These are phyloP conservation scores for Oostethus manadensis DNA, from an alignment of 2,113 vertebrate species.

Conservation along the genomic window DNA sequence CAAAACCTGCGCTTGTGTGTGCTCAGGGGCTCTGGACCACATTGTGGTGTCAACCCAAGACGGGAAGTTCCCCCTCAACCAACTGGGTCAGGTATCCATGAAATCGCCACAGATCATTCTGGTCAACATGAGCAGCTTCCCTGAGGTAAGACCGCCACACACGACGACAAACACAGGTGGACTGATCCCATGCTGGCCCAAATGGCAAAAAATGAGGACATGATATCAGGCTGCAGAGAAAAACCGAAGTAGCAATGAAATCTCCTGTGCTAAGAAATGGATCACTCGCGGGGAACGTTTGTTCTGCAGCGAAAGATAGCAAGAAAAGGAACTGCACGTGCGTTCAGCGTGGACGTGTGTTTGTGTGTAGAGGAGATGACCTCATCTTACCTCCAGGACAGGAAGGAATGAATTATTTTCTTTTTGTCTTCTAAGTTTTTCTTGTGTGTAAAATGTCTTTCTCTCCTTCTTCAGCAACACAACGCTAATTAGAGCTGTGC, in stretches of 20 bases:
- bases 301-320: conserved; percentile 63
- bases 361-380: conserved; percentile 70
- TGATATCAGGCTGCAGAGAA: conserved; percentile 24
- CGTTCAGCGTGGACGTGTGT: conserved; percentile 15
- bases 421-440: conserved; percentile 9
- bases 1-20: conserved; percentile 14
- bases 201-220: not conserved
- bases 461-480: conserved; percentile 37
- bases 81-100: conserved; percentile 92
- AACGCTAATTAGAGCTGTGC: conserved; percentile 38
- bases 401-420: conserved; percentile 65
- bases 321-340: conserved; percentile 27
- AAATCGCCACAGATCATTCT: conserved; percentile 87
- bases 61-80: conserved; percentile 91
- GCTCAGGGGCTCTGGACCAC: conserved; percentile 89
- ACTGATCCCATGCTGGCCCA: conserved; percentile 7
- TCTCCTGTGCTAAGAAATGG: conserved; percentile 60
- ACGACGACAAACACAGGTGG: conserved; percentile 6
- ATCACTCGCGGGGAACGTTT: conserved; percentile 55
- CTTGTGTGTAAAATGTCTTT: conserved; percentile 2
- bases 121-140: conserved; percentile 90
- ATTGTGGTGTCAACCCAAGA: conserved; percentile 82
- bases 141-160: conserved; percentile 79
- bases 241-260: conserved; percentile 56
- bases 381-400: conserved; percentile 67